phyloP scores from a whole-genome alignment of 2,113 vertebrate genomes.

The Macroglossus sobrinus region DNA sequence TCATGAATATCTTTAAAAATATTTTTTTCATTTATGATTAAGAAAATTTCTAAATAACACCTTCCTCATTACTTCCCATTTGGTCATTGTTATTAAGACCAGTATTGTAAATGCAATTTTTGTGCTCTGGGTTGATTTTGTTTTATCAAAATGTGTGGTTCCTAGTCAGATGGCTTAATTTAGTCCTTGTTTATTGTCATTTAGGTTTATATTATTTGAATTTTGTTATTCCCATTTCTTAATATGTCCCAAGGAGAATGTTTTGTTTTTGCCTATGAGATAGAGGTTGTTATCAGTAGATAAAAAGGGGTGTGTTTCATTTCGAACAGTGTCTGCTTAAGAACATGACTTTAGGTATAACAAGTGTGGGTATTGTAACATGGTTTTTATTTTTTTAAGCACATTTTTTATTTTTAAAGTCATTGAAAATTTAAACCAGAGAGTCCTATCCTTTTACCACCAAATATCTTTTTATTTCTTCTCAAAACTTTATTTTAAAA shows the following conservation, averaged over 20 bases:
- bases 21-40: background rate
- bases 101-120: background rate
- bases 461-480: background rate
- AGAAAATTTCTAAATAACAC: slow-evolving; percentile 8
- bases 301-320: background rate
- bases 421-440: background rate
- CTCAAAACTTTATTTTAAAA: background rate
- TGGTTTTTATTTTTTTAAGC: background rate
- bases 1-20: background rate
- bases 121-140: background rate
- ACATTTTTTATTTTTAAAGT: background rate
- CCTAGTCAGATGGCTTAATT: background rate
- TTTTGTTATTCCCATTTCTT: background rate
- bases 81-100: background rate
- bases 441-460: background rate
- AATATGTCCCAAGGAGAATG: background rate
- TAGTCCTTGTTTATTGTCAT: background rate
- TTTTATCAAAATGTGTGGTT: slow-evolving; percentile 9
- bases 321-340: background rate
- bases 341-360: background rate
- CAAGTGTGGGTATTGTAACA: background rate
- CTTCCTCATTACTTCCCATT: background rate
- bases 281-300: background rate
- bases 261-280: background rate
- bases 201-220: slow-evolving; percentile 6